Evolutionary conservation across 2,888 invertebrate species (phyloP).

Genomic region (Clepsis dumicolana): DNA sequence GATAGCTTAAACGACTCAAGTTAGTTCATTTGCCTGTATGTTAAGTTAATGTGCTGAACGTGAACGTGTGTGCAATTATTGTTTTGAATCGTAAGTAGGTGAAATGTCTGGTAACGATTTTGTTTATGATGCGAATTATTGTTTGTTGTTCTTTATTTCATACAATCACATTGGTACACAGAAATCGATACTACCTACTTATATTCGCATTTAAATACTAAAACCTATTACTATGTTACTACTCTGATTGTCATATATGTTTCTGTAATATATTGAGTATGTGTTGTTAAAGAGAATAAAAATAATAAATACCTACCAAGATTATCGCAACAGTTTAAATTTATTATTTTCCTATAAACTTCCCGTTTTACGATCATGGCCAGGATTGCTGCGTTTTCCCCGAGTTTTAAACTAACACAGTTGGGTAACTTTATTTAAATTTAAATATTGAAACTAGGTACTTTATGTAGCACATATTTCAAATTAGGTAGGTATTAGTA

Average conservation of each 20-base stretch:
- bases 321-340: slow-evolving; percentile 59
- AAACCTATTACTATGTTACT: slow-evolving; percentile 82
- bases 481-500: no score
- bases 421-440: no score
- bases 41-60: slow-evolving; percentile 66
- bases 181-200: slow-evolving; percentile 61
- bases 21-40: slow-evolving; percentile 75
- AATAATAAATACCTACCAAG: slow-evolving; percentile 83
- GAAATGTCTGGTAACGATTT: slow-evolving; percentile 45
- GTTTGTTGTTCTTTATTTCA: slow-evolving; percentile 55
- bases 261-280: slow-evolving; percentile 87
- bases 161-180: slow-evolving; percentile 65
- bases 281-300: slow-evolving; percentile 87
- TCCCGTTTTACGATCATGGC: neutral
- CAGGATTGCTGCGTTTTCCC: neutral
- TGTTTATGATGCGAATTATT: slow-evolving; percentile 54
- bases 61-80: slow-evolving; percentile 68
- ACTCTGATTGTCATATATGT: slow-evolving; percentile 86
- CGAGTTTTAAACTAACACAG: neutral
- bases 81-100: slow-evolving; percentile 55
- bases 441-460: no score
- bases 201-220: slow-evolving; percentile 82
- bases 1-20: slow-evolving; percentile 78
- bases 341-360: slow-evolving; percentile 46
- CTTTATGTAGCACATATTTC: no score